Conservation (phyloP, 1,140 invertebrate species). For the Drosophila nasuta region DNA sequence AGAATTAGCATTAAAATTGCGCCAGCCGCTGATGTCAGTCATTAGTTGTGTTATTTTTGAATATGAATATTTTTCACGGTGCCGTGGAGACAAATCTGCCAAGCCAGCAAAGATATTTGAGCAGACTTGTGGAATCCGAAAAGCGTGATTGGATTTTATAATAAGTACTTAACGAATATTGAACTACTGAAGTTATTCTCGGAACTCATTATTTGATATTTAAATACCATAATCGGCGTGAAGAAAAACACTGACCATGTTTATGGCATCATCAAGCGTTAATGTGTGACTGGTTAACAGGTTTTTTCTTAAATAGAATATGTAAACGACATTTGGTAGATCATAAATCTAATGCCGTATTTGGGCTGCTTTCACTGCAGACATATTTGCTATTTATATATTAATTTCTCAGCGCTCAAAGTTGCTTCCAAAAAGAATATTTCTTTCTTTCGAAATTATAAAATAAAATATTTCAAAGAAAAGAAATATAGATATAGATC, state of each 20-base stretch:
- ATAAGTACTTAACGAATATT: constrained; percentile 1
- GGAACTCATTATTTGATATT: neutral
- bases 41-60: constrained; percentile 20
- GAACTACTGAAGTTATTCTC: neutral
- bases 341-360: neutral
- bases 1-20: constrained; percentile 18
- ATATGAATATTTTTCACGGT: constrained; percentile 5
- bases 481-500: neutral
- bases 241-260: too few species aligned
- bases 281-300: neutral
- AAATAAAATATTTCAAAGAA: constrained; percentile 8
- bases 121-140: neutral
- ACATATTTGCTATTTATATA: neutral
- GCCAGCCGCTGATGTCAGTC: constrained; percentile 26
- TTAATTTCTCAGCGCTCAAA: neutral
- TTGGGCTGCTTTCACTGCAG: neutral
- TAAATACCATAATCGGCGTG: too few species aligned
- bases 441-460: neutral
- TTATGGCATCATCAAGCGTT: neutral
- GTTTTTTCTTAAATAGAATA: neutral
- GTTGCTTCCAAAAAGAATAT: neutral
- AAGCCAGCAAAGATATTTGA: constrained; percentile 3
- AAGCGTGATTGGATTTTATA: constrained; percentile 3
- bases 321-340: neutral
- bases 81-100: neutral